Conservation (phyloP, 2,797 vertebrate species). For the Galagoides demidoff region DNA sequence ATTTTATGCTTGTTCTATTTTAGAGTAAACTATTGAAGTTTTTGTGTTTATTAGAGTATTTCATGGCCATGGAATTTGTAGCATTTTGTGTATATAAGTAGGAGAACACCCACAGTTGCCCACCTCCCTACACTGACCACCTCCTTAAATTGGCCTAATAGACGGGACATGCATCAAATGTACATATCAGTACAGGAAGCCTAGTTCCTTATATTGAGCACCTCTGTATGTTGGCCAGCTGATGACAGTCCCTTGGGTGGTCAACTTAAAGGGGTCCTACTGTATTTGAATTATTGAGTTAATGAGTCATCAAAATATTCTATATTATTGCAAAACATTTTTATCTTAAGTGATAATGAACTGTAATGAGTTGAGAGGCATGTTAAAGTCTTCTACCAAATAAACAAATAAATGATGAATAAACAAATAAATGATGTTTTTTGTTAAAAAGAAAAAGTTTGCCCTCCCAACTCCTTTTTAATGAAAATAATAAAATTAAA, state of each 20-base stretch:
- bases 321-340: neutral
- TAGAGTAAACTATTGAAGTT: neutral
- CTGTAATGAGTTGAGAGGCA: neutral
- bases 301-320: neutral
- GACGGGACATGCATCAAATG: too few species aligned
- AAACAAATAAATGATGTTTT: neutral
- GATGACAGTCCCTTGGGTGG: too few species aligned
- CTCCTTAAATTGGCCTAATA: too few species aligned
- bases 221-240: too few species aligned
- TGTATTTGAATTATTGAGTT: neutral
- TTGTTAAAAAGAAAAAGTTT: neutral
- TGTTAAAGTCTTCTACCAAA: neutral
- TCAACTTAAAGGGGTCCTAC: too few species aligned
- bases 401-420: neutral
- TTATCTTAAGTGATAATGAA: neutral
- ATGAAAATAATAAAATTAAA: neutral
- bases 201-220: too few species aligned
- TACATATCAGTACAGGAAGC: too few species aligned
- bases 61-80: neutral
- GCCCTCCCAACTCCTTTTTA: neutral
- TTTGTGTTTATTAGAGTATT: neutral
- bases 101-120: too few species aligned
- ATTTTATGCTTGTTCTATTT: neutral
- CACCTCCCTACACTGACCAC: too few species aligned
- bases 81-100: neutral